Evolutionary conservation across 2,888 invertebrate genomes (phyloP).

Genomic region (Caenorhabditis sp.): DNA sequence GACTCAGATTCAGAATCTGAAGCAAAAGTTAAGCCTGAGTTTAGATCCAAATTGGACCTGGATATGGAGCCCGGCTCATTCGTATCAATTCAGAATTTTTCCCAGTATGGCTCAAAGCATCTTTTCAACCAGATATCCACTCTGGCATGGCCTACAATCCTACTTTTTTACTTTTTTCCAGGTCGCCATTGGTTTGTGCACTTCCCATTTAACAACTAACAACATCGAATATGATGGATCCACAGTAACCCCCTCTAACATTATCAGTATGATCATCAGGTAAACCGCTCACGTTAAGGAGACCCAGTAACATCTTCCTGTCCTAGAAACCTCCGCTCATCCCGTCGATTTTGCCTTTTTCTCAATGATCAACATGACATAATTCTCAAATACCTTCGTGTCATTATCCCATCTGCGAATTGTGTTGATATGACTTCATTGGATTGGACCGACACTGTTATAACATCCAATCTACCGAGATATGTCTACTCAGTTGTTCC

Average conservation of each 20-base stretch:
- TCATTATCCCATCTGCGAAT: conserved; percentile 27
- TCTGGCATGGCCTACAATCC: no score
- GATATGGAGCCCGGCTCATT: no score
- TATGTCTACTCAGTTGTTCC: conserved; percentile 44
- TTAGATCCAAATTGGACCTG: no score
- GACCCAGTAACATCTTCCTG: no score
- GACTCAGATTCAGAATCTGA: no score
- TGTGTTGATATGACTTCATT: conserved; percentile 33
- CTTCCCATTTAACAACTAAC: conserved; percentile 11
- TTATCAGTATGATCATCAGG: conserved; percentile 20
- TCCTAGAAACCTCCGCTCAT: conserved; percentile 11
- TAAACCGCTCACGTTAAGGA: no score
- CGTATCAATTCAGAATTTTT: no score
- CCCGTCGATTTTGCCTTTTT: conserved; percentile 36
- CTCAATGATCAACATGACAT: conserved; percentile 9
- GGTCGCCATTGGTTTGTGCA: conserved; percentile 24
- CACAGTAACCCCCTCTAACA: conserved; percentile 21
- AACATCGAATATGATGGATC: conserved; percentile 21
- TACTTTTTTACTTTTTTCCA: no score
- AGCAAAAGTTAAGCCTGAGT: no score
- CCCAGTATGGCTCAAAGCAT: no score
- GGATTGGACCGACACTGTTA: conserved; percentile 19
- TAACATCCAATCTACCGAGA: conserved; percentile 15
- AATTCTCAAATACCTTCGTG: conserved; percentile 21
- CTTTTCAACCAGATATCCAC: no score